Percentiles rank a stretch among this genome's conserved stretches.
Evolutionary conservation across 2,113 vertebrate genomes (phyloP).

Genomic region (Arizona elegans): DNA sequence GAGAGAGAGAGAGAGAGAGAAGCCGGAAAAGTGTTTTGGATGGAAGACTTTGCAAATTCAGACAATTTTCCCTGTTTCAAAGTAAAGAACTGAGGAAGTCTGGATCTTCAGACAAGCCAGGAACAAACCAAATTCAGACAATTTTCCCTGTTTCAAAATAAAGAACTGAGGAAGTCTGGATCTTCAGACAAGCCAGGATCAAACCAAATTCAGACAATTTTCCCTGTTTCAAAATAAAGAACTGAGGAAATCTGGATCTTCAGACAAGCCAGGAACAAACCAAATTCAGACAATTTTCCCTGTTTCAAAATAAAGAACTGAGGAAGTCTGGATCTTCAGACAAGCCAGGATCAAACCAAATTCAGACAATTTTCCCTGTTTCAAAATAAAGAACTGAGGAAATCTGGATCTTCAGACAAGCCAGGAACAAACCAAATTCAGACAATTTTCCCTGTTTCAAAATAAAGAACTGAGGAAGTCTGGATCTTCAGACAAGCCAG

Average conservation of each 20-base stretch:
- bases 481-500: not conserved
- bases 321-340: not conserved
- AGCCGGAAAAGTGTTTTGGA: conserved; percentile 5
- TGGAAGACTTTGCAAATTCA: conserved; percentile 14
- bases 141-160: not conserved
- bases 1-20: conserved; percentile 15
- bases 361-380: not conserved
- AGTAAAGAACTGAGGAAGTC: too few species aligned
- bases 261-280: not conserved
- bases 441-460: not conserved
- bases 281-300: too few species aligned
- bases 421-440: not conserved
- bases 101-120: not conserved
- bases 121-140: too few species aligned
- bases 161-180: not conserved
- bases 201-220: too few species aligned
- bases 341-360: not conserved
- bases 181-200: not conserved
- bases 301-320: not conserved
- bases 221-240: not conserved
- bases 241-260: not conserved
- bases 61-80: not conserved
- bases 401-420: not conserved
- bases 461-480: too few species aligned
- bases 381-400: not conserved